Base-by-base conservation (phyloP, 2,888 invertebrate species). In the Iphiclides podalirius region DNA sequence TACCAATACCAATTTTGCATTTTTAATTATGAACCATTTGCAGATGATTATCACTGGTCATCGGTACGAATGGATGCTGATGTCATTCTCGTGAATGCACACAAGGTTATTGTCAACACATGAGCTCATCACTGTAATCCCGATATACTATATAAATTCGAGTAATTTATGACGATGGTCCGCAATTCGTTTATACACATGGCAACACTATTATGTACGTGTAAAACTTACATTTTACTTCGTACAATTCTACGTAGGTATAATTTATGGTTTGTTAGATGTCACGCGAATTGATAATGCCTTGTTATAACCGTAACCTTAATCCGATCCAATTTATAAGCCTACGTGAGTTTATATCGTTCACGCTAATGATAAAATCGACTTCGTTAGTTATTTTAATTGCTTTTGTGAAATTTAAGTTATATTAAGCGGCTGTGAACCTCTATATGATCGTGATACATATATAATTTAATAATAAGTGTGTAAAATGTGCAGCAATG, bases 91-190 rank as follows among this genome's bases (percentile, higher is more conserved):
- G 62, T 68, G 68, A 20, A 20, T 49, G 48, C 43, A 43, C 69
- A 68, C 83, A 84, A 85, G 84, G 86, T 75, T 79, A 79, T 55
- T 77, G 79, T 81, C 81, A 80, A 82, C 72, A 77, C 71, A 75
- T 85, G 83, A 87, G 67, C 76, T 87, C 86, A 86, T 74, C 84
- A 70, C 77, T 77, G 73, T 75, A 64, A 69, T 69, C 67, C 63
- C 66, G 67, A 66, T 67, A 62, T 74, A n/a, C n/a, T n/a, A 70
- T 68, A 66, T 66, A 66, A 68, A 26, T 26, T 26, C 26, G 26
- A 1, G 66, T 73, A 67, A 75, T 69, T 74, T 68, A 69, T 68
- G 63, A 62, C 63, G n/a, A n/a, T n/a, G n/a, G n/a, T n/a, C n/a
- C n/a, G n/a, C n/a, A n/a, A n/a, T n/a, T n/a, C n/a, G n/a, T n/a